phyloP scores from a whole-genome alignment of 2,797 vertebrate genomes.

The Chaetophractus vellerosus region DNA sequence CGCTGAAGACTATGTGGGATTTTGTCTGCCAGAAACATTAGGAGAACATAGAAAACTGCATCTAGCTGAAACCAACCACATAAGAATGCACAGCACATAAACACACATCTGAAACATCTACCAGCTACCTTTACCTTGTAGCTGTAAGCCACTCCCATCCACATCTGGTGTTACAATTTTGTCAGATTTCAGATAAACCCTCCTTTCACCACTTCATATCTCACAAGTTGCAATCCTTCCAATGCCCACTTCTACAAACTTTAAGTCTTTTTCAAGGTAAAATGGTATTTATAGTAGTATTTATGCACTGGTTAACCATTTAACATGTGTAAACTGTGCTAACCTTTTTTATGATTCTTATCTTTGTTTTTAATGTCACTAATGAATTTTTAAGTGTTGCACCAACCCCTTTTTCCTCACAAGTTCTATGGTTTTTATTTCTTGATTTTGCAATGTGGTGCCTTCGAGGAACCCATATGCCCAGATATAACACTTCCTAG shows the following conservation, averaged over 20 bases:
- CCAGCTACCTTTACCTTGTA: background rate
- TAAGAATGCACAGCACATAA: background rate
- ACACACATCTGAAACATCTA: background rate
- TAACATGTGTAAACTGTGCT: constrained; percentile 31
- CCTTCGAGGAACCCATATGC: constrained; percentile 25
- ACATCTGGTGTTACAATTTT: background rate
- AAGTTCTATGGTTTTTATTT: constrained; percentile 34
- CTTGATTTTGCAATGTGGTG: background rate
- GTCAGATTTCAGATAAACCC: constrained; percentile 41
- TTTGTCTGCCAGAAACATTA: constrained; percentile 22
- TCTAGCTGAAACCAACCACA: background rate
- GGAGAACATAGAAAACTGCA: constrained; percentile 42
- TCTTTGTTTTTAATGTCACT: constrained; percentile 26
- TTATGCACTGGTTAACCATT: constrained; percentile 17
- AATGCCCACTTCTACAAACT: constrained; percentile 19
- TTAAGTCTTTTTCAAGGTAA: constrained; percentile 13
- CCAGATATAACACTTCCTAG: constrained; percentile 3
- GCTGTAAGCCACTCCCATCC: background rate
- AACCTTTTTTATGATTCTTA: constrained; percentile 12
- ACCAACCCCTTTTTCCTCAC: background rate
- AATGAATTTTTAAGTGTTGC: background rate
- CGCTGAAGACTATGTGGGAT: background rate
- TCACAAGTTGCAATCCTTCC: constrained; percentile 7
- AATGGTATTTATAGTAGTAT: background rate
- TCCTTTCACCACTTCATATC: constrained; percentile 9